A percentile compares a stretch with the other conserved stretches of the same genome.
These are phyloP conservation scores for Heliocidaris tuberculata DNA, from an alignment of 35 echinoderm and acorn worm species.

Conservation along the genomic window DNA sequence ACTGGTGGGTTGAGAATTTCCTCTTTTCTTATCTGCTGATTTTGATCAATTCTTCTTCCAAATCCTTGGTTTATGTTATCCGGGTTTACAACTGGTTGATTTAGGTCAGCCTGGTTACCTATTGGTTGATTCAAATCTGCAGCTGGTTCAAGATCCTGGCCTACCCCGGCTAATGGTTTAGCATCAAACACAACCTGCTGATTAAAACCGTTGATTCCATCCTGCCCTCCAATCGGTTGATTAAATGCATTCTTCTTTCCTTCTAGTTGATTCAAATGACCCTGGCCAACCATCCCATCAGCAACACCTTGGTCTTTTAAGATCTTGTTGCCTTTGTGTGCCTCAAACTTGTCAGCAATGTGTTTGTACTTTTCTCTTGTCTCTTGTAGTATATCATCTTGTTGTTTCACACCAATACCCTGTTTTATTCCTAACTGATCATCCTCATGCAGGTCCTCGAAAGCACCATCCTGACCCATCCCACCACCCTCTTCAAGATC, in stretches of 20 bases:
- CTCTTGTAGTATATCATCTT: neutral
- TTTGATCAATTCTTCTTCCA: neutral
- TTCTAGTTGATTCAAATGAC: neutral
- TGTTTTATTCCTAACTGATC: neutral
- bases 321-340: neutral
- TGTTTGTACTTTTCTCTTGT: constrained; percentile 46
- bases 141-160: constrained; percentile 25
- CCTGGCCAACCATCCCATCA: neutral
- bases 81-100: neutral
- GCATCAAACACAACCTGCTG: constrained; percentile 20
- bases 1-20: neutral
- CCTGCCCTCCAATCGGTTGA: neutral
- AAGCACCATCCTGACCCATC: neutral
- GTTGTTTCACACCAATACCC: neutral
- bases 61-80: neutral
- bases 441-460: neutral
- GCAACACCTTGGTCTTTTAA: neutral
- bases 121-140: neutral
- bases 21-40: neutral
- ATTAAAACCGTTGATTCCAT: neutral
- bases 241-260: neutral
- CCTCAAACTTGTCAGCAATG: constrained; percentile 29
- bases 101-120: neutral
- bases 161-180: neutral
- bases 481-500: neutral